Percentiles rank a stretch among this genome's conserved stretches.
These are phyloP conservation scores for Stomatorhinus walkeri DNA, from an alignment of 2,797 vertebrate genomes.

Conservation along the genomic window DNA sequence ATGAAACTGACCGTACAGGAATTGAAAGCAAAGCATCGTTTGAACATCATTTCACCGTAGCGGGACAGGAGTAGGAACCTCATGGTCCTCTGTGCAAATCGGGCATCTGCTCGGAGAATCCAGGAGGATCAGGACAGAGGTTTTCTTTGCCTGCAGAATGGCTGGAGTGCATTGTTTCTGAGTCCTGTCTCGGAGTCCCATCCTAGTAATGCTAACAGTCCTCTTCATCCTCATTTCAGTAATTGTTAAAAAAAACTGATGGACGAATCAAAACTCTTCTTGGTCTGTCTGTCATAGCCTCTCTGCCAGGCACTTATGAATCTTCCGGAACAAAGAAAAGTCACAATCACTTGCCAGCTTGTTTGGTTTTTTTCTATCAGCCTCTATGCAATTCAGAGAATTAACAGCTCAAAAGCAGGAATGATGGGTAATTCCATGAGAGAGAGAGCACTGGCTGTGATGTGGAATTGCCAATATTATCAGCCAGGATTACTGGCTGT, in stretches of 20 bases:
- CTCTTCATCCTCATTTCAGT: conserved; percentile 11
- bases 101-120: conserved; percentile 34
- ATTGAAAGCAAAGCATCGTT: conserved; percentile 30
- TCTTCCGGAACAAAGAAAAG: conserved; percentile 32
- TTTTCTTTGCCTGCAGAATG: conserved; percentile 12
- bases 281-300: conserved; percentile 10
- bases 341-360: conserved; percentile 35
- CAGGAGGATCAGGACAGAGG: conserved; percentile 5
- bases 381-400: conserved; percentile 58
- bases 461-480: background rate
- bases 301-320: conserved; percentile 47
- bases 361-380: conserved; percentile 41
- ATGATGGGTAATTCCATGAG: conserved; percentile 16
- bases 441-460: background rate
- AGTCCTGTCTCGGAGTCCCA: conserved; percentile 24
- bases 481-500: conserved; percentile 1
- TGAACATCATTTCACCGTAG: conserved; percentile 36
- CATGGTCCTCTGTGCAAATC: conserved; percentile 40
- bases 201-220: background rate
- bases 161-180: conserved; percentile 16
- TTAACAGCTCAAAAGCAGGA: conserved; percentile 35
- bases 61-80: background rate
- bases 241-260: background rate
- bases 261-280: background rate
- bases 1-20: conserved; percentile 21